phyloP scores from a whole-genome alignment of 2,888 invertebrate genomes.

The Cryptus viduatorius region DNA sequence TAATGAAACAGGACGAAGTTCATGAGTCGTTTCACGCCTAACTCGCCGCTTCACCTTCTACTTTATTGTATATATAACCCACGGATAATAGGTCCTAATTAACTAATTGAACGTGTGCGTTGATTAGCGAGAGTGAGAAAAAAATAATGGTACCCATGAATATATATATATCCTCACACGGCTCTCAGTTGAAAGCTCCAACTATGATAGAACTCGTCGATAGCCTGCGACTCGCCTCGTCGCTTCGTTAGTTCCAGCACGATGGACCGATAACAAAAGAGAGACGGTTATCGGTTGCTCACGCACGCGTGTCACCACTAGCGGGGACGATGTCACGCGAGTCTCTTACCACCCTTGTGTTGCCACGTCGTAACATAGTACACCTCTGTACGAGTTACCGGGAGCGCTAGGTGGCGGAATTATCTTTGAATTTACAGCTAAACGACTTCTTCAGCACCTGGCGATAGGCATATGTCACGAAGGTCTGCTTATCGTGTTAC shows the following conservation, averaged over 20 bases:
- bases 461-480: constrained; percentile 55
- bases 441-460: constrained; percentile 58
- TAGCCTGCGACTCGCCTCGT: constrained; percentile 69
- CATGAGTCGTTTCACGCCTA: constrained; percentile 72
- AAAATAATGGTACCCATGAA: neutral
- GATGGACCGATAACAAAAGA: constrained; percentile 60
- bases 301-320: constrained; percentile 48
- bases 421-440: constrained; percentile 63
- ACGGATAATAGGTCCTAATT: constrained; percentile 56
- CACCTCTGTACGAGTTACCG: neutral
- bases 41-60: constrained; percentile 48
- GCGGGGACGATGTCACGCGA: constrained; percentile 54
- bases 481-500: neutral
- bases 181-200: neutral
- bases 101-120: constrained; percentile 57
- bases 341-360: neutral
- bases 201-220: constrained; percentile 35
- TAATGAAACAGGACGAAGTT: constrained; percentile 68
- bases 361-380: neutral
- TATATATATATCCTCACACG: neutral
- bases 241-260: constrained; percentile 63
- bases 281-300: constrained; percentile 51
- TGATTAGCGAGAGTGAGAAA: constrained; percentile 48
- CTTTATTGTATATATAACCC: constrained; percentile 33
- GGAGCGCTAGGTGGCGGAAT: constrained; percentile 57